Percentiles rank a stretch among this genome's conserved stretches.
Evolutionary conservation across 2,797 vertebrate species (phyloP).

Genomic region (Mormyrus hasselquistii): DNA sequence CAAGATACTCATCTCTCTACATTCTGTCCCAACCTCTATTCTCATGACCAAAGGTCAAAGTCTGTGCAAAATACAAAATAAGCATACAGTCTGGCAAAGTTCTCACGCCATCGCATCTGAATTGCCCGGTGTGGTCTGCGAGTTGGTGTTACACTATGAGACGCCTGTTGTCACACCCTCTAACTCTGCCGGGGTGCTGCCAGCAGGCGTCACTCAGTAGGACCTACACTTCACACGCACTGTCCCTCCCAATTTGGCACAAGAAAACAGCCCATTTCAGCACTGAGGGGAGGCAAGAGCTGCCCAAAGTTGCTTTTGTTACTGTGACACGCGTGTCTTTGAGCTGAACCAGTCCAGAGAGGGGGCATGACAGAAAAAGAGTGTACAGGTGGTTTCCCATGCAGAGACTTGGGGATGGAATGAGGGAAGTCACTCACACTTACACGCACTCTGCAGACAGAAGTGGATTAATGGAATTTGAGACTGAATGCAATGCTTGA

Average conservation of each 20-base stretch:
- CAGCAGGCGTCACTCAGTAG: background rate
- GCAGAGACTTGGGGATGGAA: background rate
- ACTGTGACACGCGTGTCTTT: background rate
- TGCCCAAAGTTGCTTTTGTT: background rate
- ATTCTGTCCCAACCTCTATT: background rate
- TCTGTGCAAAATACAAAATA: background rate
- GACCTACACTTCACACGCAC: background rate
- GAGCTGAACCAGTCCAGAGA: background rate
- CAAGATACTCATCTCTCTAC: background rate
- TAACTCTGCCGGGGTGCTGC: background rate
- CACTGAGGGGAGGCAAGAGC: background rate
- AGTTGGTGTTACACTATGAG: background rate
- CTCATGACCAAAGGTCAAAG: slow-evolving; percentile 7
- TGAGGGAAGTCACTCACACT: background rate
- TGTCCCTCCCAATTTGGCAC: background rate
- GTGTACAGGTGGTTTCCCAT: background rate
- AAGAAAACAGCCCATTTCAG: background rate
- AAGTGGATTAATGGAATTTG: background rate
- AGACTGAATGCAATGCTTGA: background rate
- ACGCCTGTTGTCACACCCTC: background rate
- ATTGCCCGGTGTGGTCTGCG: background rate
- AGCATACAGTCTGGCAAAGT: background rate
- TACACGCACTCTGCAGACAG: background rate
- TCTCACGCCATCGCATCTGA: background rate
- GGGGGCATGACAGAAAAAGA: background rate